Evolutionary conservation across 2,113 vertebrate species (phyloP).

Genomic region (Sander lucioperca): DNA sequence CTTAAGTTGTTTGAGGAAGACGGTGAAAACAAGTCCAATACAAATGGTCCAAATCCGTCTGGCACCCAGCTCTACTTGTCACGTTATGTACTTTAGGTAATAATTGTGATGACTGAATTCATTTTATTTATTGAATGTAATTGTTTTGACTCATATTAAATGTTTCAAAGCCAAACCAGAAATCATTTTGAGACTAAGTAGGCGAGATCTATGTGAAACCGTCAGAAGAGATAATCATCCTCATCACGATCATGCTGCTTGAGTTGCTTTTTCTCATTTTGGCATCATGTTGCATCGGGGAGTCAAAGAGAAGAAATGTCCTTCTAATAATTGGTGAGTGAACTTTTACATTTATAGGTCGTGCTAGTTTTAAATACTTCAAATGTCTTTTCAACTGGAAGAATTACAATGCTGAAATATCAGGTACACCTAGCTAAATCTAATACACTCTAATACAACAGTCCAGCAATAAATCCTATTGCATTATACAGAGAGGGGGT

Average conservation of each 20-base stretch:
- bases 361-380: not conserved
- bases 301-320: slow-evolving; percentile 77
- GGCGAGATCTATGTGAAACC: too few species aligned
- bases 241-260: slow-evolving; percentile 20
- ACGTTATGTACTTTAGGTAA: too few species aligned
- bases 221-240: not conserved
- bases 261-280: slow-evolving; percentile 28
- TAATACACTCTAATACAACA: not conserved
- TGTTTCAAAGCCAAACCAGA: not conserved
- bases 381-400: not conserved
- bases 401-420: not conserved
- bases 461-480: not conserved
- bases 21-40: not conserved
- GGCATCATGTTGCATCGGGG: slow-evolving; percentile 14
- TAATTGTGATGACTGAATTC: not conserved
- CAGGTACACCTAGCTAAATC: not conserved
- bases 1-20: slow-evolving; percentile 57
- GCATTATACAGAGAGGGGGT: not conserved
- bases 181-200: not conserved
- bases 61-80: not conserved
- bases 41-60: too few species aligned
- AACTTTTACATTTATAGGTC: not conserved
- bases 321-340: slow-evolving; percentile 86
- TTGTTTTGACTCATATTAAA: not conserved
- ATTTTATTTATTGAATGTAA: not conserved